Percentiles rank a stretch among this genome's conserved stretches.
phyloP scores from a whole-genome alignment of 1,140 invertebrate species.

The Thrips palmi region DNA sequence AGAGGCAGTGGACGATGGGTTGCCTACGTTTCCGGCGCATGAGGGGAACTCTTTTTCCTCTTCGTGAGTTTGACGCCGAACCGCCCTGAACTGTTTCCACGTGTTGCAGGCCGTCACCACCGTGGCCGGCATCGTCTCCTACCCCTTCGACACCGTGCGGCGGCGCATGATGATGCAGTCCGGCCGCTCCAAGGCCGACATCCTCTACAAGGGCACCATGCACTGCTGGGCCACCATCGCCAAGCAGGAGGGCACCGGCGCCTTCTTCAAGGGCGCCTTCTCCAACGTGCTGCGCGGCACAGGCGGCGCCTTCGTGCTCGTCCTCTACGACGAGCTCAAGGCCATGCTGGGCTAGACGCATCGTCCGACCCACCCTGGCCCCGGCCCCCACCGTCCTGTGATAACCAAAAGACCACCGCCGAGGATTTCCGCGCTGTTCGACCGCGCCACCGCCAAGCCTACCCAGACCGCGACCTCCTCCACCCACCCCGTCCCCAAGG shows the following conservation, averaged over 20 bases:
- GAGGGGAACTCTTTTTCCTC: too few species aligned
- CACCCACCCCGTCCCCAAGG: too few species aligned
- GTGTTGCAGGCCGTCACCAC: conserved; percentile 54
- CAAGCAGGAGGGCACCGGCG: conserved; percentile 39
- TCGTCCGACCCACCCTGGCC: too few species aligned
- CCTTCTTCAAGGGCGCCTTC: conserved; percentile 71
- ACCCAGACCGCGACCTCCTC: too few species aligned
- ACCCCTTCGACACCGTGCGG: conserved; percentile 79
- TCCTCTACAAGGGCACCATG: conserved; percentile 52
- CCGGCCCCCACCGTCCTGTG: too few species aligned
- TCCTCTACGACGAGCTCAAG: conserved; percentile 63
- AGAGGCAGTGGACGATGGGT: too few species aligned
- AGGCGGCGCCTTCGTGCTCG: conserved; percentile 58
- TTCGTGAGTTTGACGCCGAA: too few species aligned
- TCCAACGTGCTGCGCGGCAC: conserved; percentile 62
- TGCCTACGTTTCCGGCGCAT: too few species aligned
- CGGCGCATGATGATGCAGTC: conserved; percentile 85
- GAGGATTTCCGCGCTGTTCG: too few species aligned
- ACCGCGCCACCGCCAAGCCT: too few species aligned
- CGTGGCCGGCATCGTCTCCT: conserved; percentile 61
- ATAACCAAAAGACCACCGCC: too few species aligned
- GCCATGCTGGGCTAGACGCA: conserved; percentile 28
- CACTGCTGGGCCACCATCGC: conserved; percentile 54
- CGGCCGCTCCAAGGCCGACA: conserved; percentile 41
- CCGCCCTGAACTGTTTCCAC: too few species aligned